Evolutionary conservation across 2,888 invertebrate species (phyloP), one percentile per base, ranked within the genome.

Genomic region (Chamaedrilus cognettii): DNA sequence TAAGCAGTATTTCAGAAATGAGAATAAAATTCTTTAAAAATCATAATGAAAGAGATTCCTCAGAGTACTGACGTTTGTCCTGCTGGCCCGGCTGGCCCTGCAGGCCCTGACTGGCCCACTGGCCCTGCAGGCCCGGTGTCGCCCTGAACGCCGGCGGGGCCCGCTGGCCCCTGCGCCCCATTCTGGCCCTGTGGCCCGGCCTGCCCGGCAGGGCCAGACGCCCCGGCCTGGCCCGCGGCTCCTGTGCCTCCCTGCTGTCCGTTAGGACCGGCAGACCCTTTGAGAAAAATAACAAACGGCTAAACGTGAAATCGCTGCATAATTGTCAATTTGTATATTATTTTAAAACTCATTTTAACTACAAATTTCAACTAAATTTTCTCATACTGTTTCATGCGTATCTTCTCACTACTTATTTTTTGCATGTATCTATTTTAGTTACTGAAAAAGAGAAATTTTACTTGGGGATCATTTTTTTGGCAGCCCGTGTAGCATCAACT

Each of bases 191-290:
- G 55, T 33, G 61, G 51, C 15, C 69, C 69, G 15, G 30, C 7
- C 35, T 71, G 65, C 26, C 80, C 80, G 7, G 70, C 32, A 34
- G 65, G 49, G 7, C 63, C 66, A 19, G 57, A 26, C 34, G 72
- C 66, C 35, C 79, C 80, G 23, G 70, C 32, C 5, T 68, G 64
- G 34, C 80, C 80, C 49, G 67, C 65, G 50, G 70, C 73, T n/a
- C 79, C 79, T 56, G 74, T 26, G 5, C 19, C 51, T 34, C 66
- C 79, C 56, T 74, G 26, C 5, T 23, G 33, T 32, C 66, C 66
- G 3, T 51, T 33, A 23, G 42, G 62, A 31, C 71, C 71, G 4
- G 65, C 34, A 28, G 65, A 50, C 51, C 75, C 55, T 19, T 15
- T 15, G 19, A 66, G 57, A 52, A 26, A 7, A 52, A 52, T 5